A percentile compares a stretch with the other conserved stretches of the same genome.
Evolutionary conservation across 2,888 invertebrate genomes (phyloP).

Genomic region (Meteorus colon): DNA sequence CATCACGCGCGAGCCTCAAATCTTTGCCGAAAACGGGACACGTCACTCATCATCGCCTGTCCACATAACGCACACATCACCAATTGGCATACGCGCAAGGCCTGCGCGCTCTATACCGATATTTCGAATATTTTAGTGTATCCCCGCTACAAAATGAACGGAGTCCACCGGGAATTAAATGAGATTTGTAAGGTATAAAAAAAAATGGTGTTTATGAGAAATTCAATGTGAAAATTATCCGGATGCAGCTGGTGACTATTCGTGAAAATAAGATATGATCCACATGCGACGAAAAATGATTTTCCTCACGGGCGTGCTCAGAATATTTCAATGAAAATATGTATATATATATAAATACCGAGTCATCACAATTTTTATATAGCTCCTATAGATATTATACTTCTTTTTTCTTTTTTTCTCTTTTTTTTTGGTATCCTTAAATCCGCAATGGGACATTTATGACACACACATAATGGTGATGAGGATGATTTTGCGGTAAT

Average conservation of each 20-base stretch:
- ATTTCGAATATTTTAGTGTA: constrained; percentile 23
- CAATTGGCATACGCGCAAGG: constrained; percentile 22
- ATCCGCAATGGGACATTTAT: constrained; percentile 8
- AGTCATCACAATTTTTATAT: constrained; percentile 37
- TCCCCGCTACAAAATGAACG: constrained; percentile 26
- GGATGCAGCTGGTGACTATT: constrained; percentile 53
- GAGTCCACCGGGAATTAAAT: constrained; percentile 33
- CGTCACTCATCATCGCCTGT: constrained; percentile 31
- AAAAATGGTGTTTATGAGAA: background rate
- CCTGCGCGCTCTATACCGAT: constrained; percentile 27
- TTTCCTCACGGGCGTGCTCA: constrained; percentile 40
- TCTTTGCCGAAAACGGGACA: constrained; percentile 36
- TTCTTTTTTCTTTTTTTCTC: constrained; percentile 24
- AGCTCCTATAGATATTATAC: background rate
- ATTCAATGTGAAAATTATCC: constrained; percentile 50
- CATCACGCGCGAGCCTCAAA: constrained; percentile 8
- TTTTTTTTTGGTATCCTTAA: background rate
- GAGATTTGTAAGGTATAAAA: constrained; percentile 36
- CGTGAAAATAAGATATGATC: background rate
- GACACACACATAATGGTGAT: constrained; percentile 1
- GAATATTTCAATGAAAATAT: constrained; percentile 34
- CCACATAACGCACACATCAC: background rate
- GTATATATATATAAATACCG: constrained; percentile 4
- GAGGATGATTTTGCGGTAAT: constrained; percentile 22
- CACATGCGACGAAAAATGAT: constrained; percentile 32